A percentile compares a stretch with the other conserved stretches of the same genome.
Evolutionary conservation across 2,888 invertebrate species (phyloP).

Genomic region (Phalangium opilio): DNA sequence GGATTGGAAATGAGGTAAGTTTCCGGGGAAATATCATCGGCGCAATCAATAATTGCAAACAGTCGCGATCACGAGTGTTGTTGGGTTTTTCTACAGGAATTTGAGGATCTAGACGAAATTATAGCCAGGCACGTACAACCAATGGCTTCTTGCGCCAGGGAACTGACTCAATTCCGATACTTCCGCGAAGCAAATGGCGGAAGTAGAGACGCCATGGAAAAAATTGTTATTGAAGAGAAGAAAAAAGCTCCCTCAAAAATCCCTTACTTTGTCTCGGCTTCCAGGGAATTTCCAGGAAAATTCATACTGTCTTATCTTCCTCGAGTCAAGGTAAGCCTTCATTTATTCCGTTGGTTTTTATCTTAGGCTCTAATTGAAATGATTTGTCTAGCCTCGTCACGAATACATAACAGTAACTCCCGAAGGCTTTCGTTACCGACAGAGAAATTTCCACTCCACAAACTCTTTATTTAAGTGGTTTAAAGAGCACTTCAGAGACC

Average conservation of each 20-base stretch:
- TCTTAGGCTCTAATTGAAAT: no score
- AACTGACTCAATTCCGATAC: slow-evolving; percentile 80
- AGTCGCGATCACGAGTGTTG: neutral
- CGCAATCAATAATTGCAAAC: no score
- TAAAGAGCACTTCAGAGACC: slow-evolving; percentile 92
- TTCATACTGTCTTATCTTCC: slow-evolving; percentile 90
- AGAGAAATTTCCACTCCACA: slow-evolving; percentile 70
- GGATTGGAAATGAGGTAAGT: slow-evolving; percentile 54
- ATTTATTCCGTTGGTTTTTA: no score
- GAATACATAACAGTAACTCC: slow-evolving; percentile 84
- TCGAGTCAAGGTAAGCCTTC: slow-evolving; percentile 40
- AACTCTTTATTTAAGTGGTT: slow-evolving; percentile 80
- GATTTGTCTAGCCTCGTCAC: slow-evolving; percentile 47
- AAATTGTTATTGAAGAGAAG: slow-evolving; percentile 72
- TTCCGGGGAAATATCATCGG: no score
- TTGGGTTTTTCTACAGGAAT: slow-evolving; percentile 47
- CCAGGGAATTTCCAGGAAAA: slow-evolving; percentile 70
- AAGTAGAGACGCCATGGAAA: slow-evolving; percentile 71
- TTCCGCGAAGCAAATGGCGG: slow-evolving; percentile 62
- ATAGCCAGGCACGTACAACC: slow-evolving; percentile 91
- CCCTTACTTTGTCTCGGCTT: slow-evolving; percentile 69
- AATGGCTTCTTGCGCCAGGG: slow-evolving; percentile 84
- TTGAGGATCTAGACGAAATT: slow-evolving; percentile 98
- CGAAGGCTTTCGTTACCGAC: slow-evolving; percentile 81
- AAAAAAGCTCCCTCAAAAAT: slow-evolving; percentile 71